Evolutionary conservation across 2,113 vertebrate species (phyloP).

Genomic region (Rissa tridactyla): DNA sequence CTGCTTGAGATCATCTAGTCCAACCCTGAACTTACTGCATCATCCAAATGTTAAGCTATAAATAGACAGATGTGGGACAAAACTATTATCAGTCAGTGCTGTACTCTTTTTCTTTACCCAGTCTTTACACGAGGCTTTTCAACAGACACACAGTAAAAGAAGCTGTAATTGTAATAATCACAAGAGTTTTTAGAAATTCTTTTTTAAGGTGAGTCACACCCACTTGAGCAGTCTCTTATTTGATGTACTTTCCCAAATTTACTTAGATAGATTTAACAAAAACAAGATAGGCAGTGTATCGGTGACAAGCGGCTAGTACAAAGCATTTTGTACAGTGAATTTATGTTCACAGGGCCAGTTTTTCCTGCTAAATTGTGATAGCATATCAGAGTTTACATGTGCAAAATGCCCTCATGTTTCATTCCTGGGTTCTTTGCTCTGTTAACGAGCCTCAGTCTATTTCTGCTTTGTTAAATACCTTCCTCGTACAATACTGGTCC

Average conservation of each 20-base stretch:
- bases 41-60: slow-evolving; percentile 60
- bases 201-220: slow-evolving; percentile 27
- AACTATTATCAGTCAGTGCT: slow-evolving; percentile 13
- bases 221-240: slow-evolving; percentile 61
- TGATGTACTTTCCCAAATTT: slow-evolving; percentile 46
- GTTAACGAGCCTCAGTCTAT: not conserved
- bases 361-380: not conserved
- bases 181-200: slow-evolving; percentile 37
- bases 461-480: not conserved
- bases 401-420: not conserved
- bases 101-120: slow-evolving; percentile 29
- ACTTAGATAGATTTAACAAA: slow-evolving; percentile 49
- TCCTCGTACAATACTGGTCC: not conserved
- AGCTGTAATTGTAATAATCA: slow-evolving; percentile 45
- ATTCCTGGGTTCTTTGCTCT: not conserved
- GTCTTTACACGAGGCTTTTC: slow-evolving; percentile 39
- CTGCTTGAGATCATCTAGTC: not conserved
- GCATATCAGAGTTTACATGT: not conserved
- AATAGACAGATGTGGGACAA: slow-evolving; percentile 38
- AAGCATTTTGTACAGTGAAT: slow-evolving; percentile 31
- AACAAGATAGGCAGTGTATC: slow-evolving; percentile 29
- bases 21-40: not conserved
- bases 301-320: slow-evolving; percentile 15
- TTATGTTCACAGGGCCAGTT: not conserved
- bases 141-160: slow-evolving; percentile 18